Evolutionary conservation across 1,140 invertebrate genomes (phyloP), one percentile per base, ranked within the genome.

Genomic region (Heliothis virescens): DNA sequence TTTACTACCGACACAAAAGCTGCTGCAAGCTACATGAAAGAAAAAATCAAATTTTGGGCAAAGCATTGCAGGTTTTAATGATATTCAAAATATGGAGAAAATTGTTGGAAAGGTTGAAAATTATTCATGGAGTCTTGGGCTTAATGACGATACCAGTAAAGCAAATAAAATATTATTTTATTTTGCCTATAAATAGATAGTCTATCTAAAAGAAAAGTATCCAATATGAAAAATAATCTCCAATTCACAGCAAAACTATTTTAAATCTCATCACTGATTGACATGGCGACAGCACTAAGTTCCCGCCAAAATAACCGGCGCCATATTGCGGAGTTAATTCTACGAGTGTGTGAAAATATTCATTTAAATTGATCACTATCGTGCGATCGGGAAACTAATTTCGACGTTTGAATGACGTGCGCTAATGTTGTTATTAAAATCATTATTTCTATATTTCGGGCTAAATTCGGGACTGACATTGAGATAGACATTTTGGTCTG

Each of bases 331-430:
- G 53, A 73, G 29, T 59, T 10, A 57, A 73, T 59, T 73, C 34
- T 73, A n/a, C 53, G 34, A 59, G 41, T 73, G 21, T 34, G 53
- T 21, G 53, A 57, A 59, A 73, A 73, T 73, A 57, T 59, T 73
- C 16, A 79, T 83, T 79, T 75, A 83, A 81, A 79, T 81, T 57
- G 21, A 77, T 69, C 60, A 79, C 63, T 72, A 57, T 52, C 71
- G 48, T 53, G 73, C 21, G 7, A 55, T 73, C 71, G 26, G 29
- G 53, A 41, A 47, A 16, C 63, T 67, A 53, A 53, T 18, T 59
- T 55, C 57, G 71, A 73, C 71, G 57, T 29, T 18, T 73, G 71
- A 73, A 73, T 73, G 71, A 57, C 71, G 26, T 26, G 29, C 71
- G 29, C 53, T 59, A 69, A 71, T 53, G 50, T 53, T n/a, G 12